Evolutionary conservation across 2,888 invertebrate genomes (phyloP), one percentile per base, ranked within the genome.

Genomic region (Pristionchus mayeri): DNA sequence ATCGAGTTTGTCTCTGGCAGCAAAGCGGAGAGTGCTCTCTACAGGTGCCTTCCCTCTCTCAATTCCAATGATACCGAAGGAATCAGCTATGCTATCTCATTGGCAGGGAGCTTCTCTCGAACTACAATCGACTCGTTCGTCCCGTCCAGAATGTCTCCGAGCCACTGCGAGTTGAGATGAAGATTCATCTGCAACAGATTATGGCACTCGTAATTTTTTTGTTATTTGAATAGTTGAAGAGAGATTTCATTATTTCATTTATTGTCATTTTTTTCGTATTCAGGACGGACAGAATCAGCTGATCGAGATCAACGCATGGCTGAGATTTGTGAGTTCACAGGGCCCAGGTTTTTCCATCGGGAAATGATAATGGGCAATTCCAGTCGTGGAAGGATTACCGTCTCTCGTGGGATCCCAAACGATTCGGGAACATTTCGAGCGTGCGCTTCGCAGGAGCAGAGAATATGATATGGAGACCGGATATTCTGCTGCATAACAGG

Each of bases 231-330:
- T 24, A 16, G 9, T 60, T 21, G 9, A 21, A 60, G 48, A 60
- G 7, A 21, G 60, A 60, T 24, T n/a, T 60, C n/a, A 18, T 60
- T n/a, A 16, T 21, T 27, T 18, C 16, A 21, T 63, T 4, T 63
- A 27, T 63, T 63, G 44, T 24, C 75, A 24, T 7, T 67, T 67
- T n/a, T 24, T 40, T 18, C 18, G 3, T 37, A 75, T 88, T 81
- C 57, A 90, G 88, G 91, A 91, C 85, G 91, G 90, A 24, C 90
- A 91, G 84, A 90, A 91, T 60, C 91, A 91, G 54, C 89, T 91
- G 0, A 90, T 91, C 40, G 91, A 91, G 82, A 85, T 91, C 21
- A 91, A 91, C 71, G 91, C 91, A 3, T 91, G 91, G 91, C 84
- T 91, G n/a, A 88, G 89, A 89, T 91, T 86, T 85, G 91, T 90